Percentiles rank a stretch among this genome's conserved stretches.
phyloP scores from a whole-genome alignment of 2,888 invertebrate species.

The Meandrusa payeni region DNA sequence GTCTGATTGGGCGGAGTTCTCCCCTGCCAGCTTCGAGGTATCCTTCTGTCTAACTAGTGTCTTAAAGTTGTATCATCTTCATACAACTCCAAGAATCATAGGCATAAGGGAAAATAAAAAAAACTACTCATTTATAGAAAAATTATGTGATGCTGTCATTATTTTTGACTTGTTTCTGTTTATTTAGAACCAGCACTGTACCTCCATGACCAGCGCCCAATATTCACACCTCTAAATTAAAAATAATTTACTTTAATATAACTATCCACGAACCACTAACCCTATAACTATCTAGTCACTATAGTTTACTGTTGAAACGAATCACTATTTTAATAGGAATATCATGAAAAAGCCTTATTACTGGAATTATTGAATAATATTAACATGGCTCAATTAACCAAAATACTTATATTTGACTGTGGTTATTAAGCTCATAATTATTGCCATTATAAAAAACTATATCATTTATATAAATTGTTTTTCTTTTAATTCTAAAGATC shows the following conservation, averaged over 20 bases:
- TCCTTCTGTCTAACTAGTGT: too few species aligned
- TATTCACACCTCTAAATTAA: not conserved
- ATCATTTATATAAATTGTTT: not conserved
- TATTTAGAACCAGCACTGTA: not conserved
- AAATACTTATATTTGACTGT: slow-evolving; percentile 23
- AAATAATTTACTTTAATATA: slow-evolving; percentile 15
- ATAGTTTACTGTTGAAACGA: not conserved
- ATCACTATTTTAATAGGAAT: slow-evolving; percentile 8
- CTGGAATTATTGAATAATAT: slow-evolving; percentile 2
- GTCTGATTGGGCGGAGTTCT: too few species aligned
- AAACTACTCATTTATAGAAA: too few species aligned
- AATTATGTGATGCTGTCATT: too few species aligned
- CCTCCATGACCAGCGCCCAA: not conserved
- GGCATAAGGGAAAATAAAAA: too few species aligned
- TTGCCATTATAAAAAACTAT: slow-evolving; percentile 7
- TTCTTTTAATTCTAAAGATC: not conserved
- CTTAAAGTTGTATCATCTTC: too few species aligned
- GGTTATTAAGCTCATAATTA: slow-evolving; percentile 13
- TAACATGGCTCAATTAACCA: slow-evolving; percentile 13
- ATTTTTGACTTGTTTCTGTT: not conserved
- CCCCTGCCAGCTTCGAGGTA: too few species aligned
- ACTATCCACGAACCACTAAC: slow-evolving; percentile 14
- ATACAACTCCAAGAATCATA: too few species aligned
- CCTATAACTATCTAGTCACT: slow-evolving; percentile 3
- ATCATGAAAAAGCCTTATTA: not conserved